A percentile compares a stretch with the other conserved stretches of the same genome.
These are phyloP conservation scores for Cyrtodaria siliqua DNA, from an alignment of 2,888 invertebrate species.

Conservation along the genomic window DNA sequence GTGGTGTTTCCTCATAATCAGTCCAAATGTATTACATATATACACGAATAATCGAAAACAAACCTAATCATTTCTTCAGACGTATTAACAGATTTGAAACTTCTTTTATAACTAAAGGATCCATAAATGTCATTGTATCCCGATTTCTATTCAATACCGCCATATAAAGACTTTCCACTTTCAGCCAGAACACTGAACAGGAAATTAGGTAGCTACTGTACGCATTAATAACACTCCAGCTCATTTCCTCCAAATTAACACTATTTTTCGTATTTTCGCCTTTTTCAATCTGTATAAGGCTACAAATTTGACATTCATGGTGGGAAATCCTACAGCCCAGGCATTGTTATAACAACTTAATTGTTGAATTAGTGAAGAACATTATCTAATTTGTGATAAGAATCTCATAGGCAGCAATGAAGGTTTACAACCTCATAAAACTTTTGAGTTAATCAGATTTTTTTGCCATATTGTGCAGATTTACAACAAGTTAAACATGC, in stretches of 20 bases:
- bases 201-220: constrained; percentile 46
- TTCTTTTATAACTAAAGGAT: no score
- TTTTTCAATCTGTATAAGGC: constrained; percentile 43
- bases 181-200: constrained; percentile 15
- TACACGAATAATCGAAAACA: no score
- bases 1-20: no score
- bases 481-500: constrained; percentile 49
- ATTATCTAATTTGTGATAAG: constrained; percentile 64
- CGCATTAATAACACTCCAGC: constrained; percentile 49
- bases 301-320: constrained; percentile 34
- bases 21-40: no score
- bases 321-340: constrained; percentile 24
- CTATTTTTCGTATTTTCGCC: constrained; percentile 36
- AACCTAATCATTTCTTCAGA: no score
- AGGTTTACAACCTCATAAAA: constrained; percentile 56
- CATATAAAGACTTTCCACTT: no score
- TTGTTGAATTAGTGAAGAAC: constrained; percentile 59
- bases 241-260: constrained; percentile 60
- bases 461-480: constrained; percentile 44
- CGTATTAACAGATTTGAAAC: no score
- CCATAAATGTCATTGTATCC: no score
- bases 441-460: constrained; percentile 58
- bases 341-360: constrained; percentile 46
- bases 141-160: no score
- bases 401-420: constrained; percentile 41